Base-by-base conservation (phyloP, 2,797 vertebrate genomes). In the Helicolenus hilgendorfi region DNA sequence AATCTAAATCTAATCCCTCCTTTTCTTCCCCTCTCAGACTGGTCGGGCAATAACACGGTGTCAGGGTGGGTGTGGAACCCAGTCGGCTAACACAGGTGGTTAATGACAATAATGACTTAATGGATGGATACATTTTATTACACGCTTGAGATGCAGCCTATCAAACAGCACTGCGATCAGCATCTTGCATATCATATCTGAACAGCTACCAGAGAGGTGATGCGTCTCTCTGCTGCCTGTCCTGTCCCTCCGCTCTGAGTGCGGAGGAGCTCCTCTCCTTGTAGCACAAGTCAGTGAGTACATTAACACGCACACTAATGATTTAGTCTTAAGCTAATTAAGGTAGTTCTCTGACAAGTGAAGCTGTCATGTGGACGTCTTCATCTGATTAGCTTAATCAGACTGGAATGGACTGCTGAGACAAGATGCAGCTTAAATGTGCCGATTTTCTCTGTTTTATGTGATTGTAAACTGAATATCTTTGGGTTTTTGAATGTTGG, bases 41-140 rank as follows among this genome's bases (percentile, higher is more conserved):
- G 81, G 64, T 87, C 89, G 6, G 10, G 81, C 78, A 72, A 65
- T 55, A 81, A 84, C 87, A 76, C 38, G 2, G 81, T 80, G 88
- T 91, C 83, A 62, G 70, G 73, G 79, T 1, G 79, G 82, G 77
- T 36, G 79, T 84, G 45, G 84, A 86, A 83, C 70, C 76, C 85
- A 33, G 72, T 63, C 77, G 55, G 63, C 91, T 84, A 84, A 91
- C 89, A 84, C 94, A 93, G 92, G 91, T 88, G 91, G 91, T 86
- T 95, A 93, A 96, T 92, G 94, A 89, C 92, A 92, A 92, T 89
- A 79, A 92, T 83, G 84, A 92, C 81, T 85, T 85, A 90, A 91
- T 88, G 88, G 92, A 85, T 89, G 92, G 89, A 85, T 87, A 90
- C 84, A 20, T 94, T 95, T 92, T 92, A 93, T 89, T 75, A 83